Evolutionary conservation across 1,140 invertebrate genomes (phyloP), one percentile per base, ranked within the genome.

Genomic region (Aphelinus atriplicis): DNA sequence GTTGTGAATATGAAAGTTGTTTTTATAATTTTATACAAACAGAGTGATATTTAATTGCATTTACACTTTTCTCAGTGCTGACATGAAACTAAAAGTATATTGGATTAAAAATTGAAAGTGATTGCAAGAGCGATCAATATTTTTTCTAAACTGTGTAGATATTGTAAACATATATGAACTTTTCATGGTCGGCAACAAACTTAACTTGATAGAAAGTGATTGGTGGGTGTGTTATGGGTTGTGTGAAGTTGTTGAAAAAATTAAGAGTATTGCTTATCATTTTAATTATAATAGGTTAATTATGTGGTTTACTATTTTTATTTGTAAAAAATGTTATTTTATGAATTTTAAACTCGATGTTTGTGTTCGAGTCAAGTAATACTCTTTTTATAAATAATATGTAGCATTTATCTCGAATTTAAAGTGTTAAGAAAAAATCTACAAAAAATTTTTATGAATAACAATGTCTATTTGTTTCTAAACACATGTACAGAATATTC

Each of bases 391-490:
- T 65, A 72, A n/a, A 65, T 26, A 48, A 58, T 60, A 67, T 66
- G 0, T 55, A 4, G 55, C 7, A 4, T 55, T 45, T 66, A 7
- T 26, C 3, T 60, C 45, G 48, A 73, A 51, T 62, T 61, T 48
- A 50, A 61, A 56, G 55, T 7, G 5, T 51, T 48, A 46, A 60
- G 45, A 53, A 10, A 64, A 50, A 57, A 57, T 64, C 45, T 64
- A 70, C 47, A 9, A 64, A 5, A n/a, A 5, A 63, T 48, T 26
- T 56, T 63, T 51, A 70, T 62, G n/a, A 65, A 70, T 75, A 69
- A 75, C 46, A 69, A 64, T 56, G 46, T 69, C 66, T 69, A 70
- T 75, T 75, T 75, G 10, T 66, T 75, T 71, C n/a, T 71, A 71
- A 71, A 71, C 55, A 71, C 69, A 64, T 71, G 50, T 51, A 71